Evolutionary conservation across 2,888 invertebrate species (phyloP).

Genomic region (Euphydryas editha): DNA sequence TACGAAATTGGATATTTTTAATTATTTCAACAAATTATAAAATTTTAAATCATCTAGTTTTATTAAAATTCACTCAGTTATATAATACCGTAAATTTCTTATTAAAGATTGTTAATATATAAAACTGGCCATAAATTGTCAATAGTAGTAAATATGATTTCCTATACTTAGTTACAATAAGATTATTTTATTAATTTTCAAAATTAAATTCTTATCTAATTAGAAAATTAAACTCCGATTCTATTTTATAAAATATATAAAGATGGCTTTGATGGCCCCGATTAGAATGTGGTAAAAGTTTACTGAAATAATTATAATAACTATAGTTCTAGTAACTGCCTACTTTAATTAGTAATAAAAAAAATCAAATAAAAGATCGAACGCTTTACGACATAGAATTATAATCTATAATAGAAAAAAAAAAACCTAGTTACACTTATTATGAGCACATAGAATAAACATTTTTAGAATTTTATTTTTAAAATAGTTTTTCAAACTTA

Average conservation of each 20-base stretch:
- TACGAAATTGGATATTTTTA: too few species aligned
- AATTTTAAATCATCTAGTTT: too few species aligned
- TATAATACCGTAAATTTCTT: not conserved
- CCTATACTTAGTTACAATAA: not conserved
- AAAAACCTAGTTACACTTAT: constrained; percentile 8
- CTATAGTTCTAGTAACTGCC: constrained; percentile 25
- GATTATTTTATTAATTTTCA: not conserved
- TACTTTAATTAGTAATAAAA: constrained; percentile 23
- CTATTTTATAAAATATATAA: too few species aligned
- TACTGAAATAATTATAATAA: not conserved
- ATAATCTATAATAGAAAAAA: constrained; percentile 18
- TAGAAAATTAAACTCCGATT: too few species aligned
- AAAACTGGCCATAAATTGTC: too few species aligned
- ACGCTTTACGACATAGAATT: constrained; percentile 36
- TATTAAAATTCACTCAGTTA: not conserved
- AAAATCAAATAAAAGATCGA: constrained; percentile 30
- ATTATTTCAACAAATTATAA: too few species aligned
- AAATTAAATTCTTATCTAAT: too few species aligned
- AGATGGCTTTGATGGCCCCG: too few species aligned
- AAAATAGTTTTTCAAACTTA: not conserved
- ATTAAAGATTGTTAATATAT: not conserved
- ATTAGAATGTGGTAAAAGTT: not conserved
- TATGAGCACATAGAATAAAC: constrained; percentile 21
- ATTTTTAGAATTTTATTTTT: constrained; percentile 3
- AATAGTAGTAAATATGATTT: not conserved